Conservation (phyloP, 2,888 invertebrate species). For the Acrobasis consociella region DNA sequence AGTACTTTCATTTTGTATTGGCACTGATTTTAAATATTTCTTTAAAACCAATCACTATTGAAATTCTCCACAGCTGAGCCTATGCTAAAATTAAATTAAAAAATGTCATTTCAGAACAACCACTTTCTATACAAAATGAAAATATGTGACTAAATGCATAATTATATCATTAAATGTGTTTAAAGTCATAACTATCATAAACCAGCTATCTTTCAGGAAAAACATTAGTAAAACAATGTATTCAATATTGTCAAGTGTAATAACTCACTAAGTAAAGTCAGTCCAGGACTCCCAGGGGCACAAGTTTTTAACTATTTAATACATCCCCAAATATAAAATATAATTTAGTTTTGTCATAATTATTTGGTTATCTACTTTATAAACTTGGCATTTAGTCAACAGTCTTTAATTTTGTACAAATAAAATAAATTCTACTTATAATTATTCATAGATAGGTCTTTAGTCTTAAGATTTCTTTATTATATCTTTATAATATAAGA, state of each 20-base stretch:
- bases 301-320: constrained; percentile 12
- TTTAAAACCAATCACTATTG: constrained; percentile 1
- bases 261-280: constrained; percentile 27
- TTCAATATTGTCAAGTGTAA: constrained; percentile 29
- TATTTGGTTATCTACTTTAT: background rate
- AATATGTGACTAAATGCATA: constrained; percentile 24
- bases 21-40: constrained; percentile 5
- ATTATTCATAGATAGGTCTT: constrained; percentile 14
- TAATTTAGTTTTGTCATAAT: constrained; percentile 19
- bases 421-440: constrained; percentile 9
- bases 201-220: constrained; percentile 31
- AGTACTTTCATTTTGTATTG: constrained; percentile 17
- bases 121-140: constrained; percentile 3
- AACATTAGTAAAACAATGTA: constrained; percentile 36
- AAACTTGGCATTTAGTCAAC: constrained; percentile 18
- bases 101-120: background rate
- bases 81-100: constrained; percentile 1
- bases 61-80: background rate
- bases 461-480: constrained; percentile 2
- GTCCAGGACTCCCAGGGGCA: constrained; percentile 36
- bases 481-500: background rate
- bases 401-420: constrained; percentile 22
- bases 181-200: constrained; percentile 29
- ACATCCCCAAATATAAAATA: constrained; percentile 22
- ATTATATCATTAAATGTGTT: constrained; percentile 22